These are phyloP conservation scores for Slavum lentiscoides DNA, from an alignment of 2,888 invertebrate genomes.

Conservation along the genomic window DNA sequence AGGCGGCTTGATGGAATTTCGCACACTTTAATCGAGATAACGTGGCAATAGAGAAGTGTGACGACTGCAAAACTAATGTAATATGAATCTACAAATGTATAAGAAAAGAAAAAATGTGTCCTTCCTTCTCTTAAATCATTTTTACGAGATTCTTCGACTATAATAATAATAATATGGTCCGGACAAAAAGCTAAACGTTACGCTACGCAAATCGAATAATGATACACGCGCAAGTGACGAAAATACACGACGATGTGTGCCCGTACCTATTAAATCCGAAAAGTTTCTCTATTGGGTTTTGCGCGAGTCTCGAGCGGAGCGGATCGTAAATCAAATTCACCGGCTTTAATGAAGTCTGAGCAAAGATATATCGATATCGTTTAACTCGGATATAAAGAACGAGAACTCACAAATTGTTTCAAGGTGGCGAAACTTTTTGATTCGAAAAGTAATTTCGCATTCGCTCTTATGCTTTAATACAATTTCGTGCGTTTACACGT, in stretches of 20 bases:
- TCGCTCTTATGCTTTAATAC: not conserved
- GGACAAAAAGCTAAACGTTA: not conserved
- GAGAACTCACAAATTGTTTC: conserved; percentile 14
- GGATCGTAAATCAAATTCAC: conserved; percentile 26
- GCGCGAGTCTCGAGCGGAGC: not conserved
- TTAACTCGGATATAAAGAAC: conserved; percentile 25
- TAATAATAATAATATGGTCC: not conserved
- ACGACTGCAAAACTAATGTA: no score
- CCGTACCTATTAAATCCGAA: not conserved
- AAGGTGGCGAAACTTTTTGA: conserved; percentile 17
- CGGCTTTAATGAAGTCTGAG: conserved; percentile 7
- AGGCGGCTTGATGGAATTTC: no score
- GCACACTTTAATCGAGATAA: no score
- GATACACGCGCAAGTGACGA: not conserved
- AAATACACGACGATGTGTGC: conserved; percentile 7
- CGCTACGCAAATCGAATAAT: not conserved
- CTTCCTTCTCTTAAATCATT: no score
- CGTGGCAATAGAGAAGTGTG: no score
- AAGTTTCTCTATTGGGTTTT: conserved; percentile 31
- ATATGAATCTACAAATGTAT: no score
- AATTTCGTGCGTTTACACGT: not conserved
- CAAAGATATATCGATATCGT: conserved; percentile 15
- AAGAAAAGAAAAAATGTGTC: no score
- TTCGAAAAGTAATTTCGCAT: conserved; percentile 15
- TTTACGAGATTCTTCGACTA: no score